Evolutionary conservation across 1,140 invertebrate species (phyloP), one percentile per base, ranked within the genome.

Genomic region (Drosophila malerkotliana): DNA sequence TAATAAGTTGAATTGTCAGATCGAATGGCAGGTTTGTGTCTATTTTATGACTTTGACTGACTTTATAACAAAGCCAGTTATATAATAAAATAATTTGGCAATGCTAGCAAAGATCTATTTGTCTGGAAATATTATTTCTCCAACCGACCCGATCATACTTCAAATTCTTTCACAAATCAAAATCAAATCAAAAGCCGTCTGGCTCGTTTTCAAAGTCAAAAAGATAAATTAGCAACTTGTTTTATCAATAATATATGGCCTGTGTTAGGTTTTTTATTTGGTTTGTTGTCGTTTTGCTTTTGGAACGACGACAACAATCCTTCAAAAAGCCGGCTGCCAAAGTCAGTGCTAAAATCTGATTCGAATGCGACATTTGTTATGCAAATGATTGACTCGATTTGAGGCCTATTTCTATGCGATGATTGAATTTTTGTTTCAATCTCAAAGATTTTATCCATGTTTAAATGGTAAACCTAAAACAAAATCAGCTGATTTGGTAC

Each of bases 181-280:
- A 28, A 28, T 66, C 61, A 68, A 68, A 68, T 67, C 41, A 77
- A 87, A 81, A 53, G 77, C 61, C 49, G 82, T 78, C 55, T 53
- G 54, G 78, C 82, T 68, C 47, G 82, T 85, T 85, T 67, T 51
- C 53, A 55, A 56, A 57, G 15, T 56, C 57, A 60, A 49, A 14
- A 76, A 58, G 45, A 80, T 84, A 77, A 80, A 84, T 81, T 74
- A 80, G 63, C 73, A 85, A 85, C 73, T 81, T 72, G 68, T 85
- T 74, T 81, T 62, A 74, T 74, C 60, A 66, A 66, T 55, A 49
- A 71, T 53, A 39, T 67, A 57, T 64, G 32, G 47, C 15, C 45
- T 21, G 15, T 26, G 18, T 47, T 12, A 18, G 18, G 9, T 45
- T 47, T 47, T 14, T 10, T 21, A 47, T 18, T 44, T 44, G 15